phyloP scores from a whole-genome alignment of 2,113 vertebrate genomes.

The Chaetodon trifascialis region DNA sequence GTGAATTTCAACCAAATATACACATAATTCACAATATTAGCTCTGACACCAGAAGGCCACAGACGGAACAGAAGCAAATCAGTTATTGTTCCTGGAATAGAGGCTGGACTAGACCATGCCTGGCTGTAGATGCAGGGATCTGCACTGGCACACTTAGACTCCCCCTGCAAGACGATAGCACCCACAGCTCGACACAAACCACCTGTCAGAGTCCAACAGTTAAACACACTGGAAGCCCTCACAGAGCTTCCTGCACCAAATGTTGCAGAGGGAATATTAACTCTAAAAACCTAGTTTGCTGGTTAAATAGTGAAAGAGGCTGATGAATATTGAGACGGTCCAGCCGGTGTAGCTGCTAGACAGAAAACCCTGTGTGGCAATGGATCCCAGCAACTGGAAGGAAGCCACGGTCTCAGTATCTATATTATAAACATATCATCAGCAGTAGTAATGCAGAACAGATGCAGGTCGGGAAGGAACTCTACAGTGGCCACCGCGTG shows the following conservation, averaged over 20 bases:
- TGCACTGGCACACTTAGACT: neutral
- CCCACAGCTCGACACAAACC: constrained; percentile 6
- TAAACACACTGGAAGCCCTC: neutral
- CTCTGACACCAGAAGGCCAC: neutral
- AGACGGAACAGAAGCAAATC: neutral
- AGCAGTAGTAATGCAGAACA: constrained; percentile 58
- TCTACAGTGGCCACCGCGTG: constrained; percentile 18
- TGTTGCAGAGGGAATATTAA: neutral
- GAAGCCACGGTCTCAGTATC: constrained; percentile 22
- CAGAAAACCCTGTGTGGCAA: neutral
- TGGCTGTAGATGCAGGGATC: neutral
- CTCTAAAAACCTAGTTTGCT: neutral
- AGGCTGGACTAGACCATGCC: neutral
- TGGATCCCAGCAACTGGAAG: constrained; percentile 11
- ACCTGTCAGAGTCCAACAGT: constrained; percentile 35
- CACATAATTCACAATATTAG: neutral
- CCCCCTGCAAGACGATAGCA: constrained; percentile 8
- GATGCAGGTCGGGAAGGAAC: constrained; percentile 36
- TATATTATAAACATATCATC: constrained; percentile 44
- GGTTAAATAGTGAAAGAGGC: constrained; percentile 6
- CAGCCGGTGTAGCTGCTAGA: neutral
- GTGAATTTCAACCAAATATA: neutral
- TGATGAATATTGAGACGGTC: neutral
- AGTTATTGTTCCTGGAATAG: neutral
- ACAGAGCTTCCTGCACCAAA: neutral